Evolutionary conservation across 2,797 vertebrate genomes (phyloP), one percentile per base, ranked within the genome.

Genomic region (Anisognathus igniventris): DNA sequence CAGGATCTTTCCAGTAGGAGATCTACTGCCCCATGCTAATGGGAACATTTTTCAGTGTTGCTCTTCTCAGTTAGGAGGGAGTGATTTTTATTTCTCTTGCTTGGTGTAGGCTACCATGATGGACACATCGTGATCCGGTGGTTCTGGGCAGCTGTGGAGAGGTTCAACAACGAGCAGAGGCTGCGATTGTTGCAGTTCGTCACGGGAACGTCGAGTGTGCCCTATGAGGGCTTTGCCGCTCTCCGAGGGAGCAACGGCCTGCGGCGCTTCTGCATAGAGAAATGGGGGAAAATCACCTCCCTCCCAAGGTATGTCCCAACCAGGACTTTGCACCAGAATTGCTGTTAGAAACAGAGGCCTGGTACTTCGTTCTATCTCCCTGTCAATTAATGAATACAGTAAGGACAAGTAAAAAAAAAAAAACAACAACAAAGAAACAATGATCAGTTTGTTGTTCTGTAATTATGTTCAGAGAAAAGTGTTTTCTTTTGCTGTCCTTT

Each of bases 211-310:
- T 99, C 99, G 22, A 99, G 99, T 2, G 99, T 99, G 57, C 99
- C 99, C 0, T 99, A 99, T 0, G 99, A 99, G 94, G 99, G 99
- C 64, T 99, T 99, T 16, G 98, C 99, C 0, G 98, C 99, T 21
- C 98, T 99, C 22, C 97, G 99, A 12, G 99, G 99, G 16, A 99
- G 99, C 97, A 99, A 99, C 2, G 99, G 99, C n/a, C 98, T 99
- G 31, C 98, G 99, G 5, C 98, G 98, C 51, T 99, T 99, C 98
- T 99, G 99, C 96, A 99, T 99, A 79, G 99, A 99, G 97, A 99
- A 99, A 93, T 99, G 99, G 99, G 99, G 99, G 45, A 99, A 99
- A 97, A 98, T 99, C 93, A 99, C 99, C 4, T 99, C 99, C 33
- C 98, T 99, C 60, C 99, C 99, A 95, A 99, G 99, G 99, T 99